A percentile compares a stretch with the other conserved stretches of the same genome.
Conservation (phyloP, 2,797 vertebrate species). For the Dryobates pubescens region DNA sequence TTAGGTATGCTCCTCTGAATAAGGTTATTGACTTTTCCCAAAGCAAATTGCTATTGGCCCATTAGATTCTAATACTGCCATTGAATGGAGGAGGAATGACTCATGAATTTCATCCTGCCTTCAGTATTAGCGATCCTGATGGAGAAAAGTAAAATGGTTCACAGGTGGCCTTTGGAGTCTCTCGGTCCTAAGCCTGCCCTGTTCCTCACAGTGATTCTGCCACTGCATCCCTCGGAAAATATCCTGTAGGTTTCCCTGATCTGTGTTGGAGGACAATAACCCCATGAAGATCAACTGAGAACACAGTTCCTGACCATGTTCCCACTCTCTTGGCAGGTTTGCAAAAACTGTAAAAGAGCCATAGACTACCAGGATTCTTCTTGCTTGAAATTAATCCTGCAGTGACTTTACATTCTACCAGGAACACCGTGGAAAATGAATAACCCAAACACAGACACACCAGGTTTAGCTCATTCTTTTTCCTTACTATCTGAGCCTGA, state of each 20-base stretch:
- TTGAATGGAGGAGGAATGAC: neutral
- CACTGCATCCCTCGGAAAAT: neutral
- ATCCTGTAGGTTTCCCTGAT: neutral
- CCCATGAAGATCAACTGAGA: neutral
- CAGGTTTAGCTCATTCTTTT: neutral
- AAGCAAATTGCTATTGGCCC: neutral
- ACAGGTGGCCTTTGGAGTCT: neutral
- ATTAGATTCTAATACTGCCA: neutral
- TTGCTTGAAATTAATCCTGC: neutral
- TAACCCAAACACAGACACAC: neutral
- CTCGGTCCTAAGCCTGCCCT: neutral
- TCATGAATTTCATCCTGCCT: neutral
- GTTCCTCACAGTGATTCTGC: neutral
- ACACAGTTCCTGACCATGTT: neutral
- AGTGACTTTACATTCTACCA: neutral
- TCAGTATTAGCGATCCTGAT: rapidly evolving
- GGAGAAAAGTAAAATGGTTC: neutral
- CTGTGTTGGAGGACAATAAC: neutral
- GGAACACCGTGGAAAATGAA: neutral
- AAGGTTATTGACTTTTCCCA: neutral
- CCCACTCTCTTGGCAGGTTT: neutral
- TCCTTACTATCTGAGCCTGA: neutral
- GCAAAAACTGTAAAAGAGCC: neutral
- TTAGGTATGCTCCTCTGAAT: neutral
- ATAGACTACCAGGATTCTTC: neutral